phyloP scores from a whole-genome alignment of 2,888 invertebrate species.

The Ornithoptera alexandrae region DNA sequence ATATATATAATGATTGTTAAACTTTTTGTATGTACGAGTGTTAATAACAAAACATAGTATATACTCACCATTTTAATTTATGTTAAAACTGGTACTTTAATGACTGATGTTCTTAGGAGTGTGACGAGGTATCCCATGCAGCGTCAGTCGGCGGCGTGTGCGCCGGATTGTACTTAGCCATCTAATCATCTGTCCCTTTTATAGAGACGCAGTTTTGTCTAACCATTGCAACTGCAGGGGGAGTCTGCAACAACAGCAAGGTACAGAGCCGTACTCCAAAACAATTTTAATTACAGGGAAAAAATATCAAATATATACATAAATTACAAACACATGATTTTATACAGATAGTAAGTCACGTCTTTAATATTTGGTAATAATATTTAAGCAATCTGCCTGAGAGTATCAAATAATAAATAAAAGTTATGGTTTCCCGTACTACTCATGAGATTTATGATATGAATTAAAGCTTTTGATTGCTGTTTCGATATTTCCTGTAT shows the following conservation, averaged over 20 bases:
- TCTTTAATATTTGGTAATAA: neutral
- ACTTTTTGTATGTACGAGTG: neutral
- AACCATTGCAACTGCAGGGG: constrained; percentile 71
- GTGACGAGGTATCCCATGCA: constrained; percentile 60
- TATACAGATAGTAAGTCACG: neutral
- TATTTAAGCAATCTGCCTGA: neutral
- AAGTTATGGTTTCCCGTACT: neutral
- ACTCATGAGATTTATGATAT: neutral
- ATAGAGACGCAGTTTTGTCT: constrained; percentile 77
- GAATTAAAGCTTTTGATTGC: constrained; percentile 6
- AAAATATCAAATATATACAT: neutral
- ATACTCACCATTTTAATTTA: constrained; percentile 57
- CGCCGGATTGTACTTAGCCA: constrained; percentile 71
- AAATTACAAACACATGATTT: no score
- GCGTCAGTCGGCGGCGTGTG: constrained; percentile 56
- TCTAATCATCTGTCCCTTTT: constrained; percentile 78
- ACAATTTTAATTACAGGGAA: neutral
- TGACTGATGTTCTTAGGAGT: constrained; percentile 39
- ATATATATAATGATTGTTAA: neutral
- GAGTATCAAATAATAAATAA: neutral
- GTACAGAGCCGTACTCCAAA: constrained; percentile 57
- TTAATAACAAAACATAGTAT: constrained; percentile 9
- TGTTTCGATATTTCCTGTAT: constrained; percentile 6
- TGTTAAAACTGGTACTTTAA: constrained; percentile 23
- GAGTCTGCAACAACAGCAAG: constrained; percentile 64